These are phyloP conservation scores for Siphamia tubifer DNA, from an alignment of 2,113 vertebrate genomes.

Conservation along the genomic window DNA sequence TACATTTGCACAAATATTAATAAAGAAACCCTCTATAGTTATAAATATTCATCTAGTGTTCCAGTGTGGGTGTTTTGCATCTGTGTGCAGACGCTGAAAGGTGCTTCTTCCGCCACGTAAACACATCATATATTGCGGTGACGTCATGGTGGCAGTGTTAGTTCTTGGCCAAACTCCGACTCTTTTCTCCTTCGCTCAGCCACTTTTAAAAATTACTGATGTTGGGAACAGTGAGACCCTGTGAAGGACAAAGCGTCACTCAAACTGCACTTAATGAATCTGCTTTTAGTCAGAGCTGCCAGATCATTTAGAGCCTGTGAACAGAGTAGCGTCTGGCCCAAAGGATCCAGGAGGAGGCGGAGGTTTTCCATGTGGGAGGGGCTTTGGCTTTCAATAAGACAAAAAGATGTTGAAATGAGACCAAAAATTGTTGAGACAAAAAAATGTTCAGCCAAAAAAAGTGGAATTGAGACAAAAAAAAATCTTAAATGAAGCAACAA, in stretches of 20 bases:
- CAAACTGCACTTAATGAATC: constrained; percentile 20
- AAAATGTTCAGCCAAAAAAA: too few species aligned
- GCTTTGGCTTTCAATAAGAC: too few species aligned
- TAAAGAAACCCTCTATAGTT: too few species aligned
- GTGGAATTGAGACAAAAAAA: too few species aligned
- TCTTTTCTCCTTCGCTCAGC: not conserved
- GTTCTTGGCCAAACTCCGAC: not conserved
- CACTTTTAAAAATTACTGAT: constrained; percentile 11
- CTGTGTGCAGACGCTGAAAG: not conserved
- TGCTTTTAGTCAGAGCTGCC: constrained; percentile 7
- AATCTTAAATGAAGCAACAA: too few species aligned
- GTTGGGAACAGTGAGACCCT: not conserved
- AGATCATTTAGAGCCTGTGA: not conserved
- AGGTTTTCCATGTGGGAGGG: not conserved
- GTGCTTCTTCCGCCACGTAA: not conserved
- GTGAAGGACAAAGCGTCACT: constrained; percentile 34
- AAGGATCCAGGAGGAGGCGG: not conserved
- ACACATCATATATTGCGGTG: not conserved
- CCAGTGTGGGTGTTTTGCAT: too few species aligned
- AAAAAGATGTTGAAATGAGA: too few species aligned
- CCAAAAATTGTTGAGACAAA: too few species aligned
- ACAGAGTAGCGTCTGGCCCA: not conserved
- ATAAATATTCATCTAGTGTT: too few species aligned
- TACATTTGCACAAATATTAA: too few species aligned
- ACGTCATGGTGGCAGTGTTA: not conserved